These are phyloP conservation scores for Lophotis ruficrista DNA, from an alignment of 2,113 vertebrate species.

Conservation along the genomic window DNA sequence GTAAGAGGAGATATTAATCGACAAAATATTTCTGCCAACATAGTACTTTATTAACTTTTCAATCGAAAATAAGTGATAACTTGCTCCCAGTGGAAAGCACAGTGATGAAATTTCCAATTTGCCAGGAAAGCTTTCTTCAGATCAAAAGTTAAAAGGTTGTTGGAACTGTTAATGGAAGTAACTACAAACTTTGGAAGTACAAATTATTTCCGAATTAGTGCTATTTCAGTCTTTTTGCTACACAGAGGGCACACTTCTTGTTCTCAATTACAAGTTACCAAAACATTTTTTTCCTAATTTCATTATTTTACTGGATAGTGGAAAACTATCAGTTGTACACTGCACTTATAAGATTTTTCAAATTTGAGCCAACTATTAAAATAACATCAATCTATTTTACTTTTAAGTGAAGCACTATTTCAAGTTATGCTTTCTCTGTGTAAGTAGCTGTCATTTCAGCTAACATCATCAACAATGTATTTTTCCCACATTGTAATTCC, in stretches of 20 bases:
- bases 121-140: background rate
- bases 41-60: background rate
- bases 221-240: background rate
- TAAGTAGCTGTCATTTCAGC: background rate
- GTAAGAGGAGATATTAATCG: background rate
- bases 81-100: background rate
- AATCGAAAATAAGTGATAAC: background rate
- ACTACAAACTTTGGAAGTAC: background rate
- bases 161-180: background rate
- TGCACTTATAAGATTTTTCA: background rate
- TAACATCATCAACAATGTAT: background rate
- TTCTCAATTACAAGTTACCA: background rate
- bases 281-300: background rate
- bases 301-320: background rate
- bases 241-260: background rate
- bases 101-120: background rate
- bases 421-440: background rate
- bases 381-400: background rate
- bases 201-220: background rate
- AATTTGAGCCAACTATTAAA: background rate
- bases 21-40: background rate
- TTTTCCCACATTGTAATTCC: background rate
- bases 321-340: background rate
- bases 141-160: background rate
- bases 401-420: background rate